Conservation (phyloP, 2,113 vertebrate genomes). For the Thermophis baileyi region DNA sequence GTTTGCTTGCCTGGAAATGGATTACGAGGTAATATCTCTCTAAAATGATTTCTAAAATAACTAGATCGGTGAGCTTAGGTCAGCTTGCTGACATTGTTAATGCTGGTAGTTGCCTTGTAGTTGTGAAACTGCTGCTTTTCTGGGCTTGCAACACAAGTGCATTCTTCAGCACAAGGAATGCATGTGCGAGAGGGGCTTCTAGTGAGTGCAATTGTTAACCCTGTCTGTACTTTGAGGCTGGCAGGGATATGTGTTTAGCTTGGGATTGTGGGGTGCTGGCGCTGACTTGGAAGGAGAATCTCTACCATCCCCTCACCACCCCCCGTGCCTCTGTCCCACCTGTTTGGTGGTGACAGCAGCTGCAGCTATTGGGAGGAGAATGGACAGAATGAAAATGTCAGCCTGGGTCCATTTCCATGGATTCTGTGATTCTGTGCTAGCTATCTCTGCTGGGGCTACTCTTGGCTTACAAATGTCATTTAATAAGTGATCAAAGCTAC, state of each 20-base stretch:
- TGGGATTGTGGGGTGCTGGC: background rate
- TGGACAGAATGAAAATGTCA: background rate
- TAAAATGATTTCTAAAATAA: background rate
- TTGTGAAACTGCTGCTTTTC: background rate
- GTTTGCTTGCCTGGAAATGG: conserved; percentile 99
- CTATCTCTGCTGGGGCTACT: background rate
- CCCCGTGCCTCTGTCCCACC: no score
- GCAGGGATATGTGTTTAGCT: background rate
- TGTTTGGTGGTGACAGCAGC: background rate
- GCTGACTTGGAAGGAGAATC: no score
- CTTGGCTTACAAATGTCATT: background rate
- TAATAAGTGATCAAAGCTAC: background rate
- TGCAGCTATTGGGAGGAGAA: background rate
- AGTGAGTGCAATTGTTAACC: background rate
- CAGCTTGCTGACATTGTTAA: background rate
- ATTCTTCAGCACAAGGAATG: background rate
- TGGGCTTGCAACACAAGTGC: background rate
- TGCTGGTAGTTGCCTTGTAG: background rate
- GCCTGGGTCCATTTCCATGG: background rate
- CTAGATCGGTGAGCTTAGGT: background rate
- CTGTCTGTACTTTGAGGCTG: background rate
- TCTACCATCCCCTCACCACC: background rate
- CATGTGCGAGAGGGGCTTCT: background rate
- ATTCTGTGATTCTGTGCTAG: background rate
- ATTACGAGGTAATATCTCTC: conserved; percentile 85